Percentiles rank a stretch among this genome's conserved stretches.
Evolutionary conservation across 30 jellyfish, hydroid and myxozoan species (phyloP).

Genomic region (Chrysaora quinquecirrha): DNA sequence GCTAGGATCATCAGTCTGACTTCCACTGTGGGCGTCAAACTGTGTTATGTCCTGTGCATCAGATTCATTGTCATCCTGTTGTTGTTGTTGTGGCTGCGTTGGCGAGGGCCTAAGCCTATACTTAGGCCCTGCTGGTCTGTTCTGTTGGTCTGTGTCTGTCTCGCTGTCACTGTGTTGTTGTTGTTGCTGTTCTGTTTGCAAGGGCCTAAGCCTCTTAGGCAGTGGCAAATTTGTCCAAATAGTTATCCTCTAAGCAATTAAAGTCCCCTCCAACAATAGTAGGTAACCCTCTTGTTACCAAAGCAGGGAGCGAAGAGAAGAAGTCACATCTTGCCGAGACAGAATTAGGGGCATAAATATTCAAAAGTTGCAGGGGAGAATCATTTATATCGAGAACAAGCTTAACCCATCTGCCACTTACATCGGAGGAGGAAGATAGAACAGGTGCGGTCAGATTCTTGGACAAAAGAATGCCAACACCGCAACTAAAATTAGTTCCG

Average conservation of each 20-base stretch:
- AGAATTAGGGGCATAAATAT: constrained; percentile 2
- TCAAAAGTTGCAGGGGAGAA: no score
- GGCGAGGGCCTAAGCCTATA: no score
- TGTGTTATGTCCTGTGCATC: no score
- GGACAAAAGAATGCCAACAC: neutral
- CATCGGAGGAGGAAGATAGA: neutral
- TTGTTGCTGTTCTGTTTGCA: no score
- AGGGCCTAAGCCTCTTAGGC: no score
- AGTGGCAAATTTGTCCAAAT: neutral
- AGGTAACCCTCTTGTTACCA: neutral
- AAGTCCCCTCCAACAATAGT: constrained; percentile 8
- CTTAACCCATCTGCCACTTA: neutral
- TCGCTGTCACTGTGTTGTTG: no score
- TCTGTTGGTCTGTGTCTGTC: no score
- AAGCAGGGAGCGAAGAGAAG: neutral
- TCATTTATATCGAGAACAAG: neutral
- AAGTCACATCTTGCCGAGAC: neutral
- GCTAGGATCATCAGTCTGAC: no score
- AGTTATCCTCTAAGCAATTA: constrained; percentile 1
- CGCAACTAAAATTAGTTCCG: neutral
- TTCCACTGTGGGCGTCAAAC: no score
- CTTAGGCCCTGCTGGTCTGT: no score
- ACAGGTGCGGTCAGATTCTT: neutral
- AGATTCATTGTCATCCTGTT: no score
- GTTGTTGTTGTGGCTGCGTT: no score